Percentiles rank a stretch among this genome's conserved stretches.
Conservation (phyloP, 2,797 vertebrate species). For the Spinus olivaceus region DNA sequence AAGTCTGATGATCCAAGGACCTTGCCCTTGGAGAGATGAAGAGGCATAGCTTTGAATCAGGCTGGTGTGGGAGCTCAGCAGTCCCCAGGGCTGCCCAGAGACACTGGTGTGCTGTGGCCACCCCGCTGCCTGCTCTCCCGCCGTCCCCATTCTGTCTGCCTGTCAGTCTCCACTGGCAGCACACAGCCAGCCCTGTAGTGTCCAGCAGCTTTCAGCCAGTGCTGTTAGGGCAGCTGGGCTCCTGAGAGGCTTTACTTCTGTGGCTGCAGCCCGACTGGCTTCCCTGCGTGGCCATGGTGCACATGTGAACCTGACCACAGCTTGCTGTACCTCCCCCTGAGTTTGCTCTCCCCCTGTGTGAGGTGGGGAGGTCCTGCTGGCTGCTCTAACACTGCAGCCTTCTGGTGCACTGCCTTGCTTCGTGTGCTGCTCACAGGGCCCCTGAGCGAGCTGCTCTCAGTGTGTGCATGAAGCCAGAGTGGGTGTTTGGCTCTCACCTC, state of each 20-base stretch:
- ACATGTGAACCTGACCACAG: neutral
- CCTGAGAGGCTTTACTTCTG: neutral
- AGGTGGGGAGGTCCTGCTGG: neutral
- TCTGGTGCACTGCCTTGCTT: neutral
- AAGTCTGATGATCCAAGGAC: neutral
- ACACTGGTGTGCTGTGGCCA: accelerated
- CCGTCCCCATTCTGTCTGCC: neutral
- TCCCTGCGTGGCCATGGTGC: neutral
- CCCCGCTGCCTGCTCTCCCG: accelerated
- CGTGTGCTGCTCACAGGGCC: neutral
- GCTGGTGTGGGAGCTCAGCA: neutral
- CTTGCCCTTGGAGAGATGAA: neutral
- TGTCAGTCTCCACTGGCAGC: neutral
- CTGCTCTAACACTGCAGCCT: neutral
- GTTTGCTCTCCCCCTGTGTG: neutral
- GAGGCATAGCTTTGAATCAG: neutral
- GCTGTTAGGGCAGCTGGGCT: neutral
- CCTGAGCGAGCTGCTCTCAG: neutral
- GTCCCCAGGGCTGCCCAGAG: neutral
- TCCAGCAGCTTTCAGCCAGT: neutral
- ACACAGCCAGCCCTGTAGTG: accelerated
- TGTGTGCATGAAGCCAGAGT: neutral
- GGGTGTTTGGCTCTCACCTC: neutral
- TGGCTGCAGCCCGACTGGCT: neutral
- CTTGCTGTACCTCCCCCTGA: neutral